Evolutionary conservation across 2,113 vertebrate species (phyloP), one percentile per base, ranked within the genome.

Genomic region (Aviceda subcristata): DNA sequence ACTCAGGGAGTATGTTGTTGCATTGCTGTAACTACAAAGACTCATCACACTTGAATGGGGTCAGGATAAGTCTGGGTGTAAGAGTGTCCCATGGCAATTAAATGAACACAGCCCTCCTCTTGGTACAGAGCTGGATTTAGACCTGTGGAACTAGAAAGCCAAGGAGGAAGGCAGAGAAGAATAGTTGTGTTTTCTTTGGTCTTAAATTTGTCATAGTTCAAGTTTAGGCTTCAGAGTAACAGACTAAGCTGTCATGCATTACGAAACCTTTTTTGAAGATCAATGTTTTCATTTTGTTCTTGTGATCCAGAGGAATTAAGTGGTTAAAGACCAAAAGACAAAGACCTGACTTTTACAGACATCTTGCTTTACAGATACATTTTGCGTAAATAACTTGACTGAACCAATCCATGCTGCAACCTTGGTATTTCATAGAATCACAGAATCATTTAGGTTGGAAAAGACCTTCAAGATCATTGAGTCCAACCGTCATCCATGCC

Each of bases 11-110:
- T 26, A 14, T 41, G 60, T 29, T 46, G 7, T 32, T 69, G 10
- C 12, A 29, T 22, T 94, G 26, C 34, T 82, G 3, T 23, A 64
- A 11, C 34, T 45, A 13, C 39, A 81, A 77, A n/a, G 19, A 59
- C 38, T 64, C 0, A 0, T 46, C 14, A 21, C 3, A 5, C 15
- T 62, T 3, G 3, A 63, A 46, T 46, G 17, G 14, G 10, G 21
- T 69, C 34, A 14, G 19, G 30, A 10, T 46, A 93, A 75, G 19
- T n/a, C 16, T 60, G 30, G 13, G 3, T 4, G 2, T 72, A 67
- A 59, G 23, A 60, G 22, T n/a, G 11, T 13, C 8, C 12, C 5
- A 7, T 23, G 23, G 4, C 46, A 84, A 66, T 81, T 68, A 53
- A 82, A 85, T 50, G 12, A 72, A 29, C 20, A 29, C 11, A 74